Percentiles rank a stretch among this genome's conserved stretches.
phyloP scores from a whole-genome alignment of 2,888 invertebrate species.

The Acholoe squamosa region DNA sequence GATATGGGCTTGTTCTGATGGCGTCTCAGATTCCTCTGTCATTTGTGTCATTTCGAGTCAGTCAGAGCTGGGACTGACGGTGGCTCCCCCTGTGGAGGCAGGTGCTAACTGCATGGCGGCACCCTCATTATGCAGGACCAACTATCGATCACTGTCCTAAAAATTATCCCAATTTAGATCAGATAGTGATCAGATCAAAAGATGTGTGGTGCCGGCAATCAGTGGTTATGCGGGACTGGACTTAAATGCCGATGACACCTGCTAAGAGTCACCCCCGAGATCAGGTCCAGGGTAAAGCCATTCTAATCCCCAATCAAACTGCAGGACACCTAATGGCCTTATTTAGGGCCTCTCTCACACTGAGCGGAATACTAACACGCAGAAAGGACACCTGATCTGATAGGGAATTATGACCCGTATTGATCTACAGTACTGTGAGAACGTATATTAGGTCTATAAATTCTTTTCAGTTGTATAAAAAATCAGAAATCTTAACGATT shows the following conservation, averaged over 20 bases:
- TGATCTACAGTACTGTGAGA: too few relatives aligned
- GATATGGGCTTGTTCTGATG: slow-evolving; percentile 28
- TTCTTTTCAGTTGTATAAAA: too few relatives aligned
- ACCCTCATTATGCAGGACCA: neutral
- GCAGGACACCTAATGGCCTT: neutral
- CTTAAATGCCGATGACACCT: slow-evolving; percentile 45
- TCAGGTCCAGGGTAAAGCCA: neutral
- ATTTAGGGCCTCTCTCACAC: neutral
- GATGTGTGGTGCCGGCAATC: slow-evolving; percentile 41
- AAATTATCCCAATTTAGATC: slow-evolving; percentile 58
- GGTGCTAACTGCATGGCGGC: slow-evolving; percentile 39
- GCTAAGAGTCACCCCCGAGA: neutral
- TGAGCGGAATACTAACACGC: neutral
- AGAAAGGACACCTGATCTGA: neutral
- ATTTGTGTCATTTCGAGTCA: neutral
- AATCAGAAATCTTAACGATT: too few relatives aligned
- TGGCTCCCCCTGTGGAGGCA: slow-evolving; percentile 41
- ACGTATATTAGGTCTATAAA: too few relatives aligned
- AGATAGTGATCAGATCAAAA: slow-evolving; percentile 57
- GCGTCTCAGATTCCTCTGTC: slow-evolving; percentile 21
- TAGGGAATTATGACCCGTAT: too few relatives aligned
- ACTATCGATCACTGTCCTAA: slow-evolving; percentile 37
- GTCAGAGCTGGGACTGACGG: neutral
- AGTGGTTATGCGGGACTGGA: slow-evolving; percentile 10
- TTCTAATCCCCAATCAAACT: neutral